These are phyloP conservation scores for Mesembrinibis cayennensis DNA, from an alignment of 2,113 vertebrate genomes.

Conservation along the genomic window DNA sequence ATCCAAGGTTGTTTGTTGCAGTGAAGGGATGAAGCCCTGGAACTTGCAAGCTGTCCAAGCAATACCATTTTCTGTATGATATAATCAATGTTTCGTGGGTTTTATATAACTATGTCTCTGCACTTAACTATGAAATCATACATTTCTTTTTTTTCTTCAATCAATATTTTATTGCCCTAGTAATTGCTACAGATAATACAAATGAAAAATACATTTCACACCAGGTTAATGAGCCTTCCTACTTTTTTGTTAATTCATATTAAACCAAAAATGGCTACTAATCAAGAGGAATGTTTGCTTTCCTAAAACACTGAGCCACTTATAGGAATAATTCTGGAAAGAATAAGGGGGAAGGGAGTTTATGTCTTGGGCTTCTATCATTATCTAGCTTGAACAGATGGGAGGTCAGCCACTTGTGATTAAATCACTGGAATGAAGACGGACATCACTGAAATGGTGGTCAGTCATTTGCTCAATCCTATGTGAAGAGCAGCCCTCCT, in stretches of 20 bases:
- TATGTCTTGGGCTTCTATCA: background rate
- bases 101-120: background rate
- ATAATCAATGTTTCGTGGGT: background rate
- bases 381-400: slow-evolving; percentile 15
- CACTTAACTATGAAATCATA: background rate
- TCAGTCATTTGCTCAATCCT: background rate
- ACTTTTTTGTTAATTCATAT: background rate
- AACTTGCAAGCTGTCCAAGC: background rate
- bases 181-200: background rate
- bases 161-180: background rate
- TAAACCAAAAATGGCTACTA: background rate
- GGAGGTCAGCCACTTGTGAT: slow-evolving; percentile 16
- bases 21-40: background rate
- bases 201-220: background rate
- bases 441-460: background rate
- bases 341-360: background rate
- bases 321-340: background rate
- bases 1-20: background rate
- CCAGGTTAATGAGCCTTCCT: background rate
- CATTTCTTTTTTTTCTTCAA: background rate
- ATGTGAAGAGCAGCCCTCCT: background rate
- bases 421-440: slow-evolving; percentile 18
- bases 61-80: background rate
- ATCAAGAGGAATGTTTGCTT: background rate
- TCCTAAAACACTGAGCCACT: background rate